phyloP scores from a whole-genome alignment of 2,113 vertebrate species.

The Mus pahari region DNA sequence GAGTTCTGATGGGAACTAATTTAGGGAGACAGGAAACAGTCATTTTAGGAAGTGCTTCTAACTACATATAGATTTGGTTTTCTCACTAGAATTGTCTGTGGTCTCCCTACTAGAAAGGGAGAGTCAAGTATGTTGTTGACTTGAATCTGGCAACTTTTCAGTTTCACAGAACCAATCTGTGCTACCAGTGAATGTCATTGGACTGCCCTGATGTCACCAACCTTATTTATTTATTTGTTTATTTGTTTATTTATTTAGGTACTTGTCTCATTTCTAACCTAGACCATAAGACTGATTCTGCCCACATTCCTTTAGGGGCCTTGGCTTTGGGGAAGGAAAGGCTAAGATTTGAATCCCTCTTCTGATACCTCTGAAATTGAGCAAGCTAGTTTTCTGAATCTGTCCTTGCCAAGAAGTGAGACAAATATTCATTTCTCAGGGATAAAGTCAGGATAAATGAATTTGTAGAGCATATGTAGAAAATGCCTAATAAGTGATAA shows the following conservation, averaged over 20 bases:
- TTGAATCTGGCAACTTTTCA: neutral
- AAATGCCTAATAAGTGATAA: neutral
- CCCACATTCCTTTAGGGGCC: neutral
- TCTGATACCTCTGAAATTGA: conserved; percentile 5
- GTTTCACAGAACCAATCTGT: neutral
- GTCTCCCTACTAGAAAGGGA: neutral
- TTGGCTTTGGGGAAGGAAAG: conserved; percentile 23
- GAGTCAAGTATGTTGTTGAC: neutral
- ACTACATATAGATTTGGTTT: conserved; percentile 16
- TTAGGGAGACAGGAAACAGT: neutral
- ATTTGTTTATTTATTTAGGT: neutral
- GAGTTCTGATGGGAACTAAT: neutral
- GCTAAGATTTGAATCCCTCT: neutral
- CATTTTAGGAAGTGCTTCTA: neutral
- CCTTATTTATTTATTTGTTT: neutral
- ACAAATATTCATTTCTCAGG: neutral
- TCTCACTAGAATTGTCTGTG: neutral
- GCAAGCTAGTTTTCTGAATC: conserved; percentile 28
- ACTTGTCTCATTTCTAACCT: neutral
- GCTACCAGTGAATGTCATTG: neutral
- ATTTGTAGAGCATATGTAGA: neutral
- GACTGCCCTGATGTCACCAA: neutral
- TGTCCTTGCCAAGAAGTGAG: conserved; percentile 16
- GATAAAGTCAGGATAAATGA: neutral
- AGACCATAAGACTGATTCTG: neutral